Evolutionary conservation across 2,888 invertebrate genomes (phyloP).

Genomic region (Lochmaea capreae): DNA sequence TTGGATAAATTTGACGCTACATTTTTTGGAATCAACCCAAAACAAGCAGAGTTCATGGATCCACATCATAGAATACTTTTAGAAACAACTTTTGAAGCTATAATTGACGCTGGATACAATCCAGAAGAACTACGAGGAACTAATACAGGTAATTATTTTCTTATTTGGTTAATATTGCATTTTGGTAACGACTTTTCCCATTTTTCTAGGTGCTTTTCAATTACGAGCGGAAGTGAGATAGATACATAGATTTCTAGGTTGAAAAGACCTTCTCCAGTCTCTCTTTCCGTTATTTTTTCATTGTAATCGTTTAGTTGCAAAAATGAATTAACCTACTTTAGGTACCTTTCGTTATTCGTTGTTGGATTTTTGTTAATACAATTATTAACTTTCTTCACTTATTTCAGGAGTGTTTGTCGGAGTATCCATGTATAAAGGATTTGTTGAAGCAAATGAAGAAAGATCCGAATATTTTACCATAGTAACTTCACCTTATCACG

Average conservation of each 20-base stretch:
- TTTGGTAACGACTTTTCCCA: too few relatives aligned
- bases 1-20: constrained; percentile 49
- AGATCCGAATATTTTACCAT: constrained; percentile 6
- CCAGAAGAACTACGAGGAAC: constrained; percentile 47
- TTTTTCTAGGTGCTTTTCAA: too few relatives aligned
- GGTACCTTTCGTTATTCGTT: too few relatives aligned
- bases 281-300: too few relatives aligned
- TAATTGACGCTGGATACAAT: constrained; percentile 52
- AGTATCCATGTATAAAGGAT: neutral
- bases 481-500: neutral
- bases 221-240: too few relatives aligned
- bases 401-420: constrained; percentile 19
- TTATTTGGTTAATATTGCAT: too few relatives aligned
- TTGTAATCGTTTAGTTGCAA: too few relatives aligned
- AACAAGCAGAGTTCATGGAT: constrained; percentile 45
- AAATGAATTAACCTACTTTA: too few relatives aligned
- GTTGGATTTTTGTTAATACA: too few relatives aligned
- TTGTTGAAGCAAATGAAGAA: neutral
- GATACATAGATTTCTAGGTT: too few relatives aligned
- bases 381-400: constrained; percentile 12
- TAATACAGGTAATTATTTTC: constrained; percentile 19
- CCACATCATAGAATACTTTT: constrained; percentile 46
- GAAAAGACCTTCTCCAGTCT: too few relatives aligned
- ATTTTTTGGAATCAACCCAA: constrained; percentile 50
- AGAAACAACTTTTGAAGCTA: constrained; percentile 48